Conservation (phyloP, 1,140 invertebrate species). For the Copidosoma floridanum region DNA sequence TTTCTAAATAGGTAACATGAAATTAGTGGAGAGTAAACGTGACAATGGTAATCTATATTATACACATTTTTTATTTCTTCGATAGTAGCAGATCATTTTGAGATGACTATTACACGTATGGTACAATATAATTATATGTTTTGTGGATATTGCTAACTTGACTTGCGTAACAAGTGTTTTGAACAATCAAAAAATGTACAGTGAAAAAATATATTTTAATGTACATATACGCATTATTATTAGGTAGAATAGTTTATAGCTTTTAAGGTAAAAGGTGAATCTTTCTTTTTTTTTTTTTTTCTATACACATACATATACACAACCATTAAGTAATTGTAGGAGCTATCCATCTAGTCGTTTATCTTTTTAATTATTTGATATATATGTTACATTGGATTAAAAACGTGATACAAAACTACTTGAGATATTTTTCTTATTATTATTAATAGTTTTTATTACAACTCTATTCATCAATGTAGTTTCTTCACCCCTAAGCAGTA, state of each 20-base stretch:
- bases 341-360: constrained; percentile 11
- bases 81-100: constrained; percentile 5
- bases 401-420: constrained; percentile 5
- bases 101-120: neutral
- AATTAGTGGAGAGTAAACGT: no score
- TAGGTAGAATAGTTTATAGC: constrained; percentile 16
- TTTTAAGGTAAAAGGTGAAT: neutral
- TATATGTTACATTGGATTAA: constrained; percentile 19
- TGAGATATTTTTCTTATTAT: no score
- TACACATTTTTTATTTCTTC: constrained; percentile 19
- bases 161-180: constrained; percentile 23
- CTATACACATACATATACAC: constrained; percentile 12
- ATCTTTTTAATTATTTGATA: constrained; percentile 3
- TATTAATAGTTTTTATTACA: no score
- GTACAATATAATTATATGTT: constrained; percentile 14
- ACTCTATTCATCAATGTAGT: no score
- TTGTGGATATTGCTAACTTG: neutral
- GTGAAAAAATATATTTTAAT: constrained; percentile 48
- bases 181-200: constrained; percentile 41
- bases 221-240: constrained; percentile 34
- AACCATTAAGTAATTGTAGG: constrained; percentile 9
- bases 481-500: no score
- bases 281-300: no score
- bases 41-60: no score
- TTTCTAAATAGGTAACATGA: no score